Base-by-base conservation (phyloP, 2,888 invertebrate genomes). In the Eupeodes luniger region DNA sequence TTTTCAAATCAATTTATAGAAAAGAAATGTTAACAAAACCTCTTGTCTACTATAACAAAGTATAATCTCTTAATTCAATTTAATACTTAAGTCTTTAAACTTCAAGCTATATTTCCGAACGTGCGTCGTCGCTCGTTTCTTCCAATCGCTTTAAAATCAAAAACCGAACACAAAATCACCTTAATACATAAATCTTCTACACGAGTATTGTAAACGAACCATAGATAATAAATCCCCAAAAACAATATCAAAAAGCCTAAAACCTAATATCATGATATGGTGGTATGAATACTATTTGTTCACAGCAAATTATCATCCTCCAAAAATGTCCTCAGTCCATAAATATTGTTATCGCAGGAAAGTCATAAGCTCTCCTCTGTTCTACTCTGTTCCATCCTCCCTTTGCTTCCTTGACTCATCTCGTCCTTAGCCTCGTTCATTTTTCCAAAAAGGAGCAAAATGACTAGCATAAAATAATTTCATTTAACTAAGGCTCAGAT, bases 381-480 rank as follows among this genome's bases (percentile, higher is more conserved):
- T 40, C 40, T 0, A 40, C 80, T 40, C 9, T 5, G 6, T 5
- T 40, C 40, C 6, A 40, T 40, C 6, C 27, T 27, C 27, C 27
- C 3, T 3, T 3, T 27, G 27, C 27, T 27, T 40, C 40, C 6
- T 40, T 40, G 40, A 7, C 40, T 40, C 40, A 5, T 40, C 40
- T 27, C 40, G 40, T 40, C 40, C 6, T 7, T 40, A 9, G 2
- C 5, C 6, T 80, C 70, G 70, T 87, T 79, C 80, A 87, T 84
- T 80, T 76, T 27, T 27, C 27, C 74, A 67, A 59, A 67, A 81
- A 59, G 70, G 57, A 80, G 72, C 27, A 76, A 72, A 84, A 84
- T 84, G 84, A 80, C 80, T 79, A 66, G 84, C 87, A 87, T 87
- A 84, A 87, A 87, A 84, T 87, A 87, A 87, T 87, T 87, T 81